A percentile compares a stretch with the other conserved stretches of the same genome.
phyloP scores from a whole-genome alignment of 2,888 invertebrate genomes.

The Nomada hirtipes region DNA sequence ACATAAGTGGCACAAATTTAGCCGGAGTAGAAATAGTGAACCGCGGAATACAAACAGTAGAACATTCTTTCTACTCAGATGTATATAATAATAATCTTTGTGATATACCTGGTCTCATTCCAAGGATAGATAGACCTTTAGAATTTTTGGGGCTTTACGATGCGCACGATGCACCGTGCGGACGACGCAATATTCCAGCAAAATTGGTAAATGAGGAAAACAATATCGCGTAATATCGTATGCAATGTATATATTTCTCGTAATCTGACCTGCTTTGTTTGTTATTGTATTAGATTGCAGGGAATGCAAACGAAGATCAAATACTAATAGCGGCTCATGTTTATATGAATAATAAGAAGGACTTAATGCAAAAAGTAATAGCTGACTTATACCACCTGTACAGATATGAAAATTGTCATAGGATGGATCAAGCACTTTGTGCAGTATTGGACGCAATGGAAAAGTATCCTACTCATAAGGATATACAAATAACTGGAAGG shows the following conservation, averaged over 20 bases:
- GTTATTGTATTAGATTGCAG: conserved; percentile 89
- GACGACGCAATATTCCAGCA: conserved; percentile 96
- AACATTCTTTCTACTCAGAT: conserved; percentile 80
- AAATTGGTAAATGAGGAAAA: conserved; percentile 87
- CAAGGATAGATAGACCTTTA: conserved; percentile 90
- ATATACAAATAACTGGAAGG: conserved; percentile 97
- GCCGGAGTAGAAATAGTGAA: conserved; percentile 94
- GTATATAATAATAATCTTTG: conserved; percentile 80
- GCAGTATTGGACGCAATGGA: conserved; percentile 96
- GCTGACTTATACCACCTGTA: conserved; percentile 96
- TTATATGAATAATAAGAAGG: conserved; percentile 92
- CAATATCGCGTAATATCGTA: background rate
- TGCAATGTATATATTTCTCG: background rate
- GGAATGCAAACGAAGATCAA: conserved; percentile 96
- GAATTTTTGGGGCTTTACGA: conserved; percentile 97
- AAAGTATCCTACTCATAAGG: conserved; percentile 92
- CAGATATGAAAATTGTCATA: conserved; percentile 92
- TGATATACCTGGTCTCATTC: conserved; percentile 95
- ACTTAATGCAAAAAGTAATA: conserved; percentile 92
- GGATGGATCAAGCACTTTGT: conserved; percentile 90
- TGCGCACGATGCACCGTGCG: conserved; percentile 95
- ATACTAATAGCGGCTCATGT: conserved; percentile 93
- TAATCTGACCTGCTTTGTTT: conserved; percentile 9
- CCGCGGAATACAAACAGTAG: conserved; percentile 87
- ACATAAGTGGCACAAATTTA: conserved; percentile 98